Conservation (phyloP, 2,888 invertebrate species). For the Rotaria socialis region DNA sequence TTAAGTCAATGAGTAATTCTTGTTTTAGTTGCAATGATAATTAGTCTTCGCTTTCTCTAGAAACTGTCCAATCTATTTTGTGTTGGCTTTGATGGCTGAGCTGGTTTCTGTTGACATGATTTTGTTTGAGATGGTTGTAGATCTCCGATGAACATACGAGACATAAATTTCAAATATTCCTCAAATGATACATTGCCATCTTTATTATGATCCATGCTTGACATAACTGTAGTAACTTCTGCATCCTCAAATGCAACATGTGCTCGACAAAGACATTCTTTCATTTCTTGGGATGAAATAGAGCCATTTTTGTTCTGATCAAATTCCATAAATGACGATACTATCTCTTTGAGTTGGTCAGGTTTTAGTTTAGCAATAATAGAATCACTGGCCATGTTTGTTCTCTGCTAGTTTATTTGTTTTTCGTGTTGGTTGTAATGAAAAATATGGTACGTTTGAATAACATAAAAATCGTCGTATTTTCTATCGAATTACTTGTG, state of each 20-base stretch:
- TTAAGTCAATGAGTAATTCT: too few species aligned
- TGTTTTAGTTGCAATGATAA: too few species aligned
- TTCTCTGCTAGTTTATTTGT: too few species aligned
- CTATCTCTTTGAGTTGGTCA: neutral
- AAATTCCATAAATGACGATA: neutral
- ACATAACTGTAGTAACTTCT: neutral
- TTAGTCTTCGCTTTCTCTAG: too few species aligned
- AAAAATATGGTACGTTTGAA: neutral
- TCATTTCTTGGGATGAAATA: neutral
- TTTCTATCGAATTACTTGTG: neutral
- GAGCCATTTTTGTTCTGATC: neutral
- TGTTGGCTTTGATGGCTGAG: too few species aligned
- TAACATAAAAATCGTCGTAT: too few species aligned
- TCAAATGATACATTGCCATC: neutral
- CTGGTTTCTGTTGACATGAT: too few species aligned
- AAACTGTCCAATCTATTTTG: too few species aligned
- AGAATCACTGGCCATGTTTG: too few species aligned
- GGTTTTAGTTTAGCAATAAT: neutral
- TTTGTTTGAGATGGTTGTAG: fast-evolving
- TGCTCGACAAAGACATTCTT: neutral
- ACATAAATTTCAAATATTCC: constrained; percentile 11
- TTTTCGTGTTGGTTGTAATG: too few species aligned
- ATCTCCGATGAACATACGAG: neutral
- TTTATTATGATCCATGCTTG: neutral
- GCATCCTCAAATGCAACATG: neutral